phyloP scores from a whole-genome alignment of 2,888 invertebrate genomes.

The Dasysyrphus tricinctus region DNA sequence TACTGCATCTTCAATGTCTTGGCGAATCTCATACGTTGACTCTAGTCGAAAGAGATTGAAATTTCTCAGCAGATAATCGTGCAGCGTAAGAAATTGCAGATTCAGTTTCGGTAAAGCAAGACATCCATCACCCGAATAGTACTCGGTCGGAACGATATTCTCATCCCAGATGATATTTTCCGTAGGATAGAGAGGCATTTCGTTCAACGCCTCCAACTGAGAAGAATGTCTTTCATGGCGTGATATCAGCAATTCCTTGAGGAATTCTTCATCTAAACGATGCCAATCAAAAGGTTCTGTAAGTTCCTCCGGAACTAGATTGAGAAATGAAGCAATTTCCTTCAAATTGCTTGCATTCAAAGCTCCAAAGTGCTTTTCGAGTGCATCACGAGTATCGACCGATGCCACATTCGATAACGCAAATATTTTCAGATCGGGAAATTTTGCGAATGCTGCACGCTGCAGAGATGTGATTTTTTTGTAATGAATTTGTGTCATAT shows the following conservation, averaged over 20 bases:
- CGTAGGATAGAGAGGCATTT: conserved; percentile 99
- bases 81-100: conserved; percentile 98
- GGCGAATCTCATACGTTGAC: conserved; percentile 97
- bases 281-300: conserved; percentile 88
- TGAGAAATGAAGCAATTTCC: conserved; percentile 93
- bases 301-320: conserved; percentile 91
- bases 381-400: conserved; percentile 93
- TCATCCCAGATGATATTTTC: conserved; percentile 99
- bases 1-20: conserved; percentile 98
- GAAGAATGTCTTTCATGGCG: conserved; percentile 95
- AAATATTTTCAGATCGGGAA: conserved; percentile 93
- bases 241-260: conserved; percentile 94
- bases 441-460: conserved; percentile 97
- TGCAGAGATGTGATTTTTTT: conserved; percentile 95
- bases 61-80: conserved; percentile 98
- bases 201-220: conserved; percentile 96
- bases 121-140: conserved; percentile 97
- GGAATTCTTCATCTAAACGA: conserved; percentile 90
- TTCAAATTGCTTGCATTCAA: conserved; percentile 90
- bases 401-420: conserved; percentile 96
- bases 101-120: conserved; percentile 98
- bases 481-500: conserved; percentile 97
- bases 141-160: conserved; percentile 98
- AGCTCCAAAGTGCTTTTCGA: conserved; percentile 91
- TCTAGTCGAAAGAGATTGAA: conserved; percentile 98